These are phyloP conservation scores for Salpingus planirostris DNA, from an alignment of 2,888 invertebrate genomes.

Conservation along the genomic window DNA sequence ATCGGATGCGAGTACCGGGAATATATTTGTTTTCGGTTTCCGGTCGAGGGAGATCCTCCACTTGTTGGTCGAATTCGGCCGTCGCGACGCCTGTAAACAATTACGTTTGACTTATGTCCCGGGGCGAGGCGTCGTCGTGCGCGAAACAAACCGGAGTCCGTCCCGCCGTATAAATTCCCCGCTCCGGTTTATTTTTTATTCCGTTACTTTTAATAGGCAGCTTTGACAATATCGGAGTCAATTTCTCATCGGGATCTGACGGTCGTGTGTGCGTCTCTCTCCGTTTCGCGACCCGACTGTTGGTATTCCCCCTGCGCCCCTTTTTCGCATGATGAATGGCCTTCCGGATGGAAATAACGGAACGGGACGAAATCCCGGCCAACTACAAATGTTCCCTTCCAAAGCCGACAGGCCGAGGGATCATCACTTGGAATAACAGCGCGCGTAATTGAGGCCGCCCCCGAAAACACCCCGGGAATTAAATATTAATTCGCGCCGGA, in stretches of 20 bases:
- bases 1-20: too few species aligned
- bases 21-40: too few species aligned
- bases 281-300: too few species aligned
- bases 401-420: constrained; percentile 4
- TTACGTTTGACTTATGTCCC: constrained; percentile 7
- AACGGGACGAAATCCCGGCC: constrained; percentile 10
- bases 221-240: constrained; percentile 17
- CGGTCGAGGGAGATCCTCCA: too few species aligned
- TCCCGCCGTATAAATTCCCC: not conserved
- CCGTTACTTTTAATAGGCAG: constrained; percentile 16
- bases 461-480: too few species aligned
- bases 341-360: too few species aligned
- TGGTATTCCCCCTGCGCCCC: too few species aligned
- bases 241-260: constrained; percentile 21
- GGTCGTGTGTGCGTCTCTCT: constrained; percentile 13
- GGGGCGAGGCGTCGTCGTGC: not conserved
- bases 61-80: constrained; percentile 5
- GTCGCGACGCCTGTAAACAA: constrained; percentile 3
- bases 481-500: too few species aligned
- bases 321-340: constrained; percentile 16
- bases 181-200: not conserved
- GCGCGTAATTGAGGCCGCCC: too few species aligned
- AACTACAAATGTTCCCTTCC: constrained; percentile 12
- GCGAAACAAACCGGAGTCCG: not conserved
- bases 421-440: constrained; percentile 7